A percentile compares a stretch with the other conserved stretches of the same genome.
phyloP scores from a whole-genome alignment of 2,113 vertebrate species.

The Passer domesticus region DNA sequence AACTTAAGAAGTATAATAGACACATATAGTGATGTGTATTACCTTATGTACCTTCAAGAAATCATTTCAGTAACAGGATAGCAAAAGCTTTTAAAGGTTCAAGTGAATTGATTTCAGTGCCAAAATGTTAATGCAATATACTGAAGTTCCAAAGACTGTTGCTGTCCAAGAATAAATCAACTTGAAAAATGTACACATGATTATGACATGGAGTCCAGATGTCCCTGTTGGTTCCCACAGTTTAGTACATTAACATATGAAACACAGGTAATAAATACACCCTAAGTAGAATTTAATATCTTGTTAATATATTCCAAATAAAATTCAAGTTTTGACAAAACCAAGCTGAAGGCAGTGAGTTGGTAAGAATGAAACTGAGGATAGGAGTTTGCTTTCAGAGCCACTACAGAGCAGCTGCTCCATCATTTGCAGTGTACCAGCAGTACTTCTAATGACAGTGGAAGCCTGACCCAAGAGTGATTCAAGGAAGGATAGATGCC shows the following conservation, averaged over 20 bases:
- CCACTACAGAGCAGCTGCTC: background rate
- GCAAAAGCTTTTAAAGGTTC: background rate
- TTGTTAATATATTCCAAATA: background rate
- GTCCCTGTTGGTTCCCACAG: background rate
- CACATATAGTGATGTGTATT: background rate
- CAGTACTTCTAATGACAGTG: background rate
- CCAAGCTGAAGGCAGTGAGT: background rate
- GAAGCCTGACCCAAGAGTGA: background rate
- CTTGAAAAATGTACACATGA: background rate
- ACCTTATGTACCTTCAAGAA: background rate
- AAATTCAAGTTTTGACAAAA: background rate
- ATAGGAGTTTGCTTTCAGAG: background rate
- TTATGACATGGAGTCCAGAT: background rate
- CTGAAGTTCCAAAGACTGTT: background rate
- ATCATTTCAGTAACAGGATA: background rate
- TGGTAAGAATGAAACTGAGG: background rate
- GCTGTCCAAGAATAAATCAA: background rate
- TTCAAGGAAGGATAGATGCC: background rate
- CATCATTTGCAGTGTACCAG: background rate
- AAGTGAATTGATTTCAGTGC: background rate
- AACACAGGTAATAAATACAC: background rate
- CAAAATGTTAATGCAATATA: background rate
- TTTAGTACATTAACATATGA: background rate
- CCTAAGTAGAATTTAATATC: background rate
- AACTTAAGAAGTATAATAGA: background rate